Evolutionary conservation across 35 echinoderm and acorn worm species (phyloP).

Genomic region (Nesometra sesokonis): DNA sequence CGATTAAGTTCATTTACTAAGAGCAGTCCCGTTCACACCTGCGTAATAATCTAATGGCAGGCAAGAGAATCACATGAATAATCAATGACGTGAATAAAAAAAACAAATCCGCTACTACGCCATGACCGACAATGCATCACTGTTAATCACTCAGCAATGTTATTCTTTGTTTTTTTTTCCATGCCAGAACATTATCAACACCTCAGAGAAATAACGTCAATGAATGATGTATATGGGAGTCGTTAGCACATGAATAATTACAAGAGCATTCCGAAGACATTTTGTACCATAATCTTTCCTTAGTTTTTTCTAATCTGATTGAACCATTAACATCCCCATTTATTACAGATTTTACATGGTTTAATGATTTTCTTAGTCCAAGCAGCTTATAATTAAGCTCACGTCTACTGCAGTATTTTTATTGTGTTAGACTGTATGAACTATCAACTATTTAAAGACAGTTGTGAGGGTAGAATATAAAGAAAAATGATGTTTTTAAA

Average conservation of each 20-base stretch:
- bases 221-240: no score
- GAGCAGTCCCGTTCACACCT: not conserved
- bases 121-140: not conserved
- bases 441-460: no score
- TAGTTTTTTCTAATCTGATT: not conserved
- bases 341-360: not conserved
- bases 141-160: not conserved
- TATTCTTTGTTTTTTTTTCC: not conserved
- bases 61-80: not conserved
- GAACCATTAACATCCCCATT: not conserved
- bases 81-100: not conserved
- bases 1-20: not conserved
- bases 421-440: no score
- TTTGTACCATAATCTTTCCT: not conserved
- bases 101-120: not conserved
- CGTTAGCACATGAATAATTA: no score
- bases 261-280: not conserved
- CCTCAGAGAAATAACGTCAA: not conserved
- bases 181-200: not conserved
- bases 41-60: not conserved
- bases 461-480: no score
- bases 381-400: not conserved
- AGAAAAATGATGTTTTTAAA: no score
- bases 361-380: not conserved
- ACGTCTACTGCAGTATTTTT: not conserved